Evolutionary conservation across 1,140 invertebrate species (phyloP), one percentile per base, ranked within the genome.

Genomic region (Aphelinus certus): DNA sequence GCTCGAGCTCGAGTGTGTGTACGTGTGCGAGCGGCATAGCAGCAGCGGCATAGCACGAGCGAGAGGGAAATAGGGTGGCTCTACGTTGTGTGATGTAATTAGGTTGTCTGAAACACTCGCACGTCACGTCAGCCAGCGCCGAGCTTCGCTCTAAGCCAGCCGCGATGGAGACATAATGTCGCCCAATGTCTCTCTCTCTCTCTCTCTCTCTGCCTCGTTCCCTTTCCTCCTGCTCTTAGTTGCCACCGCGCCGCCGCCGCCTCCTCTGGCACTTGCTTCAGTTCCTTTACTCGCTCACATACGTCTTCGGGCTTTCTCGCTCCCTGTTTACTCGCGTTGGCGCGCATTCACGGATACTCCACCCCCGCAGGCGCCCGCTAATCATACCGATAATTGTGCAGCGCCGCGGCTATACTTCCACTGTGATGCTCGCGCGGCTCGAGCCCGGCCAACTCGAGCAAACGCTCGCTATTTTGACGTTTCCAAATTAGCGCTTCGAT

Each of bases 51-150:
- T 26, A 26, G 26, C 26, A 26, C 26, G 26, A 77, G 74, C 72
- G 62, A 73, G 49, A 71, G 53, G 64, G 62, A 46, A 69, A 76
- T 66, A 76, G 62, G 57, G 62, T 63, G 71, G 48, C 68, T 62
- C 56, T 65, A 73, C 46, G 76, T 73, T 77, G 79, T 84, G 81
- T 85, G 84, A 87, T 83, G 84, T 88, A 87, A 88, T 88, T 88
- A 88, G 86, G 86, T 87, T 87, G 86, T 88, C 86, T 86, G 83
- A 80, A 87, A 87, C 86, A 88, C 85, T 87, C 86, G 26, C 26
- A 83, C 84, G 86, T 87, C 86, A 88, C 82, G 85, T 87, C 85
- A 86, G 42, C 43, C 55, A 76, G 55, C 7, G 42, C 55, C 45
- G 9, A 10, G 47, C 78, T 76, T 80, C 73, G 80, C 79, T 80